These are phyloP conservation scores for Phyllotreta cruciferae DNA, from an alignment of 2,888 invertebrate species.

Conservation along the genomic window DNA sequence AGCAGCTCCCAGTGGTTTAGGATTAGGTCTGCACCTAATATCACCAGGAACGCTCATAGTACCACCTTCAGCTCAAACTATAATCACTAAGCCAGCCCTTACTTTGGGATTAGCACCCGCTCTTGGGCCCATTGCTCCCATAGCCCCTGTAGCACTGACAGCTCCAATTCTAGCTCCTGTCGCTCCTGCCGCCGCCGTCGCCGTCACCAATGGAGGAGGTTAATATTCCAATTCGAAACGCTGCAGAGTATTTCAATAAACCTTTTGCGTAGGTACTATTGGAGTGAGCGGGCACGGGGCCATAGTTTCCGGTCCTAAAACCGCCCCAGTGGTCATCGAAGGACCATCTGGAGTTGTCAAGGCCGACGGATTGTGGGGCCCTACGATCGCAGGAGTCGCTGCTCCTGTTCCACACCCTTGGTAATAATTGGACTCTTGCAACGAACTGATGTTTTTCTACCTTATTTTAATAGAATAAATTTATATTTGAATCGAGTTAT, in stretches of 20 bases:
- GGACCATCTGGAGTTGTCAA: slow-evolving; percentile 51
- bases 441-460: too few relatives aligned
- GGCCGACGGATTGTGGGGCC: slow-evolving; percentile 57
- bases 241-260: not conserved
- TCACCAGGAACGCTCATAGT: slow-evolving; percentile 37
- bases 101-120: slow-evolving; percentile 17
- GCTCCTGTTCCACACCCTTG: slow-evolving; percentile 28
- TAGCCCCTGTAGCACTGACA: slow-evolving; percentile 8
- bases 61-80: slow-evolving; percentile 32
- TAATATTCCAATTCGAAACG: not conserved
- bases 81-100: slow-evolving; percentile 34
- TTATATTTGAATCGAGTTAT: too few relatives aligned
- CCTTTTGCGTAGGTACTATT: slow-evolving; percentile 33
- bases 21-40: slow-evolving; percentile 31
- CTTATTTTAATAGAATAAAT: too few relatives aligned
- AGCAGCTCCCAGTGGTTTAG: slow-evolving; percentile 40
- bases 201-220: slow-evolving; percentile 43
- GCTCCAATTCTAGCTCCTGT: slow-evolving; percentile 31
- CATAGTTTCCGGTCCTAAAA: slow-evolving; percentile 48
- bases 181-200: slow-evolving; percentile 37
- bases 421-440: slow-evolving; percentile 2
- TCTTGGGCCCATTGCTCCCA: slow-evolving; percentile 14
- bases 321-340: slow-evolving; percentile 50
- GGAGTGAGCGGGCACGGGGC: slow-evolving; percentile 48
- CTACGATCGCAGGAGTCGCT: slow-evolving; percentile 48